Evolutionary conservation across 1,140 invertebrate genomes (phyloP).

Genomic region (Drosophila obscura): DNA sequence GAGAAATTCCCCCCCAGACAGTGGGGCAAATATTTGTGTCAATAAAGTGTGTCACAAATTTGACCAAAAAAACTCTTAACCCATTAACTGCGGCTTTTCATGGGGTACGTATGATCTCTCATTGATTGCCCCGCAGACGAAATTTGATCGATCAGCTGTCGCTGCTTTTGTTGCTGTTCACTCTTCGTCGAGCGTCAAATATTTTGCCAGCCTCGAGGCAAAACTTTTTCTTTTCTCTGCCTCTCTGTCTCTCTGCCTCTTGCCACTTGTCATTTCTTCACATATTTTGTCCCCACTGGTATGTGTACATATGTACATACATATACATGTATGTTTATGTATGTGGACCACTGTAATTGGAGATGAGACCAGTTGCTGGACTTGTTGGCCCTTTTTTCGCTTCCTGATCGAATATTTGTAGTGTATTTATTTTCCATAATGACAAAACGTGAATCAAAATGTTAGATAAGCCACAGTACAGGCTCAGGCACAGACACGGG

Average conservation of each 20-base stretch:
- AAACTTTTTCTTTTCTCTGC: constrained; percentile 35
- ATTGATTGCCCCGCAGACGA: constrained; percentile 48
- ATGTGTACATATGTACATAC: neutral
- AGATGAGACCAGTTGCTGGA: constrained; percentile 38
- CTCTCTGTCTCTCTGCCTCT: neutral
- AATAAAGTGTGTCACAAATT: constrained; percentile 68
- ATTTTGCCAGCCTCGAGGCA: constrained; percentile 61
- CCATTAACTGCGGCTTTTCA: constrained; percentile 52
- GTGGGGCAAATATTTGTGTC: constrained; percentile 50
- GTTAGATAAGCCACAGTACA: constrained; percentile 38
- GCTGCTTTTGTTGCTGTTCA: constrained; percentile 33
- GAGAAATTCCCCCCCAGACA: constrained; percentile 23
- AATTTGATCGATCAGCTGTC: constrained; percentile 73
- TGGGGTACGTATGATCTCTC: constrained; percentile 47
- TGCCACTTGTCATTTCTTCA: constrained; percentile 21
- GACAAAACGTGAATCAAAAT: constrained; percentile 67
- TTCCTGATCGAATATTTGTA: constrained; percentile 34
- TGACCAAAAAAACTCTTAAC: constrained; percentile 69
- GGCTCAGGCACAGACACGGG: constrained; percentile 7
- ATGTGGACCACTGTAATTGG: constrained; percentile 51
- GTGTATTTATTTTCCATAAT: constrained; percentile 51
- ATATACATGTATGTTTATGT: neutral
- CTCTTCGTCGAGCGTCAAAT: constrained; percentile 57
- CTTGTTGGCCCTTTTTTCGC: constrained; percentile 31
- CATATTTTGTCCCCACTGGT: constrained; percentile 9